These are phyloP conservation scores for Cavia porcellus DNA, from an alignment of 2,113 vertebrate genomes.

Conservation along the genomic window DNA sequence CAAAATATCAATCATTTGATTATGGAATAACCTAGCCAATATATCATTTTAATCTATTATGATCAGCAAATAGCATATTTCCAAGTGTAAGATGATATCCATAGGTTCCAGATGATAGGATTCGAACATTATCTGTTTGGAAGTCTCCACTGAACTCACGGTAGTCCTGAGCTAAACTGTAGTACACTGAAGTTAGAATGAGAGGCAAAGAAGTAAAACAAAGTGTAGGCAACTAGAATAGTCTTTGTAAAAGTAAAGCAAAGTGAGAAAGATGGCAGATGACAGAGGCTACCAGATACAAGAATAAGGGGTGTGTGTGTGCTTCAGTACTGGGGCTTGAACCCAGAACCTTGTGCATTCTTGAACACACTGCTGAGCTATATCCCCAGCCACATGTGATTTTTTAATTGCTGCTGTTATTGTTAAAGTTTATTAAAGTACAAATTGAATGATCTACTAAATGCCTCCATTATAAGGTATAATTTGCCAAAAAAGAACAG, in stretches of 20 bases:
- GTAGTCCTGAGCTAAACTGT: background rate
- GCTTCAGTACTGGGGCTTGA: background rate
- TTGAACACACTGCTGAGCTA: background rate
- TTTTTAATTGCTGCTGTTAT: background rate
- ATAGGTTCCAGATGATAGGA: background rate
- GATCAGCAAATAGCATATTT: background rate
- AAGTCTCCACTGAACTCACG: background rate
- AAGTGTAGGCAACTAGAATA: background rate
- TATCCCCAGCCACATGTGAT: background rate
- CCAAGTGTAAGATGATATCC: background rate
- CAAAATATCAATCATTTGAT: background rate
- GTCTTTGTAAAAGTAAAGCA: background rate
- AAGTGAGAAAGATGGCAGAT: background rate
- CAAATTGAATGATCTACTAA: background rate
- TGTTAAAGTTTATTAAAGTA: background rate
- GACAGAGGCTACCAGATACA: background rate
- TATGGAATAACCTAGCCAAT: background rate
- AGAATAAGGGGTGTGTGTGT: background rate
- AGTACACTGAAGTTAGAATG: background rate
- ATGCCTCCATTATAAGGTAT: background rate
- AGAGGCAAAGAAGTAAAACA: background rate
- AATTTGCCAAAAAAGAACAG: background rate
- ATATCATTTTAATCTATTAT: slow-evolving; percentile 1
- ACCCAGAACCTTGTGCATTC: background rate
- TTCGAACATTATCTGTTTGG: background rate